phyloP scores from a whole-genome alignment of 2,113 vertebrate species.

The Archocentrus centrarchus region DNA sequence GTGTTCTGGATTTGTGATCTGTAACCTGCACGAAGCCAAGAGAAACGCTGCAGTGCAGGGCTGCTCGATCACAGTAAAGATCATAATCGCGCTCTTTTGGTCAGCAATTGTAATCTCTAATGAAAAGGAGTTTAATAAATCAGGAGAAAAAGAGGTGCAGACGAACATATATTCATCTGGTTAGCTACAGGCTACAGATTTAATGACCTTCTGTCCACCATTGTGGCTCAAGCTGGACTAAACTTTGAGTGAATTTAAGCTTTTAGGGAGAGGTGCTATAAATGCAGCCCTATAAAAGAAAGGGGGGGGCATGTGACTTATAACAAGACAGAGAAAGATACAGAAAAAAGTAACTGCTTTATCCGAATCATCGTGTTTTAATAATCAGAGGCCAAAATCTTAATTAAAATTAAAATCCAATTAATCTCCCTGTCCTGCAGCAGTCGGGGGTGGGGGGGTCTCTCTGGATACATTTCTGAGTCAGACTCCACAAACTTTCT shows the following conservation, averaged over 20 bases:
- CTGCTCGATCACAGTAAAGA: too few relatives aligned
- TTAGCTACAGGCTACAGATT: not conserved
- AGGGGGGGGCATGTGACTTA: not conserved
- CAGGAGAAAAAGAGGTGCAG: too few relatives aligned
- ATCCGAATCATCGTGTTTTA: not conserved
- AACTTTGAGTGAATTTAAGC: not conserved
- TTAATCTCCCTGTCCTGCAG: not conserved
- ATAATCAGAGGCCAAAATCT: not conserved
- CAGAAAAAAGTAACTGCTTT: not conserved
- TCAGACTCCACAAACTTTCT: accelerated
- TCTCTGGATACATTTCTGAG: not conserved
- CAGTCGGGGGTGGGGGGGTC: not conserved
- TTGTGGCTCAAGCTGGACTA: not conserved
- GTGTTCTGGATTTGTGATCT: not conserved
- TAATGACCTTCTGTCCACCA: not conserved
- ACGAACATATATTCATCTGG: too few relatives aligned
- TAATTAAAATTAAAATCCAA: not conserved
- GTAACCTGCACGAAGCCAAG: not conserved
- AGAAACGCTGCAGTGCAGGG: too few relatives aligned
- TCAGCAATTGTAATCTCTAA: too few relatives aligned
- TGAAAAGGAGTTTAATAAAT: too few relatives aligned
- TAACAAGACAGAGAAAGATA: not conserved
- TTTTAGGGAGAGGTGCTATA: not conserved
- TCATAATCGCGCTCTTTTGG: too few relatives aligned
- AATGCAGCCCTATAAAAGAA: too few relatives aligned